phyloP scores from a whole-genome alignment of 2,113 vertebrate species.

The Castor canadensis region DNA sequence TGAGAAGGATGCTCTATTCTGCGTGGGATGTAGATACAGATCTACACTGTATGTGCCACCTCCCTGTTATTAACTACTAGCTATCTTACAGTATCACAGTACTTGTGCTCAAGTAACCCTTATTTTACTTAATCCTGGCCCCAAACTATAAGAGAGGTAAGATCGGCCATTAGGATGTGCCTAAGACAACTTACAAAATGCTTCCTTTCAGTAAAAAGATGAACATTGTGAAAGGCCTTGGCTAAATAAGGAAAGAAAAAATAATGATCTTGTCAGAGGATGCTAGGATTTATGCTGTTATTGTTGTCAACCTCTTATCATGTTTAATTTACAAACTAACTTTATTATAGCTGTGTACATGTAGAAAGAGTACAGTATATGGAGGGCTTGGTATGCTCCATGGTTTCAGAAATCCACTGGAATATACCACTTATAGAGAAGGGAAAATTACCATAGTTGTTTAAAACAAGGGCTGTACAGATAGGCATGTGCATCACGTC shows the following conservation, averaged over 20 bases:
- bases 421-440: neutral
- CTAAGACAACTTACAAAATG: neutral
- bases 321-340: neutral
- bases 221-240: no score
- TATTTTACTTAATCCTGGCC: neutral
- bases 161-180: neutral
- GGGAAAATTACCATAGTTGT: neutral
- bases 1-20: neutral
- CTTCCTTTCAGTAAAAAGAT: no score
- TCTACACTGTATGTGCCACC: no score
- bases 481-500: no score
- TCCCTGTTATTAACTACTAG: neutral
- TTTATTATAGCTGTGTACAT: neutral
- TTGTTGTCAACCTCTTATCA: no score
- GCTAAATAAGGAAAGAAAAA: neutral
- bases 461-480: neutral
- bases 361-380: neutral
- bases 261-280: neutral
- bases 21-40: neutral
- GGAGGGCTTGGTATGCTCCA: neutral
- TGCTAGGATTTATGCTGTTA: neutral
- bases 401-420: neutral
- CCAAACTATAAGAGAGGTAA: neutral
- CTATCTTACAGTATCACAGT: neutral
- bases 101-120: neutral